A percentile compares a stretch with the other conserved stretches of the same genome.
These are phyloP conservation scores for Octonoba sinensis DNA, from an alignment of 2,888 invertebrate genomes.

Conservation along the genomic window DNA sequence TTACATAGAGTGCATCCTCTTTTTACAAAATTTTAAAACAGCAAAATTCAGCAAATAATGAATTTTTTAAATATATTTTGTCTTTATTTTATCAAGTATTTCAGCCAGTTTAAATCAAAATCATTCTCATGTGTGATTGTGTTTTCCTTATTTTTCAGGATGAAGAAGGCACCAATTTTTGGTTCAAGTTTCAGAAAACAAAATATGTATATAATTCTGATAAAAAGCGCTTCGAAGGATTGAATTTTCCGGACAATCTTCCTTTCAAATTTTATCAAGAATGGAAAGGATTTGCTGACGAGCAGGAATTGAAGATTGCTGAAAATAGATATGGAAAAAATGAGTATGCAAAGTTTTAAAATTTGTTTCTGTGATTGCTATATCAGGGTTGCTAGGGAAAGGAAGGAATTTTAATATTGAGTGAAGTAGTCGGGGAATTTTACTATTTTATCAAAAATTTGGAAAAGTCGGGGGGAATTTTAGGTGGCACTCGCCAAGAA, in stretches of 20 bases:
- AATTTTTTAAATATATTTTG: too few relatives aligned
- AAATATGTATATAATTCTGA: slow-evolving; percentile 89
- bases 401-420: too few relatives aligned
- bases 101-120: too few relatives aligned
- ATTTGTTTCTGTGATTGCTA: background rate
- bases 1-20: too few relatives aligned
- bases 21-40: too few relatives aligned
- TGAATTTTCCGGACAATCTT: slow-evolving; percentile 87
- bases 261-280: slow-evolving; percentile 81
- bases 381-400: too few relatives aligned
- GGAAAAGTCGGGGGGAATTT: too few relatives aligned
- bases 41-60: too few relatives aligned
- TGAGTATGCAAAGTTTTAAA: slow-evolving; percentile 76
- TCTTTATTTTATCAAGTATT: too few relatives aligned
- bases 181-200: slow-evolving; percentile 98
- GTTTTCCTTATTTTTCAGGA: slow-evolving; percentile 67
- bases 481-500: too few relatives aligned
- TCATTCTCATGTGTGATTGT: background rate
- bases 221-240: slow-evolving; percentile 84
- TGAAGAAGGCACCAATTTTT: slow-evolving; percentile 74
- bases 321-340: slow-evolving; percentile 91
- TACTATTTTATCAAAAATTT: too few relatives aligned
- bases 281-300: slow-evolving; percentile 89
- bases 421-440: too few relatives aligned
- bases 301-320: slow-evolving; percentile 81